A percentile compares a stretch with the other conserved stretches of the same genome.
These are phyloP conservation scores for Megalonaias nervosa DNA, from an alignment of 1,140 invertebrate species.

Conservation along the genomic window DNA sequence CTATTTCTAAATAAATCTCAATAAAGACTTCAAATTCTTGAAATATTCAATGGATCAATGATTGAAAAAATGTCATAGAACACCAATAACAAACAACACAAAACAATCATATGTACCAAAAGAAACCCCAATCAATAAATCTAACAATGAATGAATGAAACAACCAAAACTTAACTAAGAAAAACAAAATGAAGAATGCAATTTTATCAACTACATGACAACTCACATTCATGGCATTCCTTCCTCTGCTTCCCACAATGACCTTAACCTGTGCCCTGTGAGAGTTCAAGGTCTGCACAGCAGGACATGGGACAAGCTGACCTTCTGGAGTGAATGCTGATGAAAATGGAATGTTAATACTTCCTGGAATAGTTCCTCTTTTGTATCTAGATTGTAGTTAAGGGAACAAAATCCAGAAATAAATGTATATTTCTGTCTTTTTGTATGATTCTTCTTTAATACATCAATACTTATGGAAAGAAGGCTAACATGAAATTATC, in stretches of 20 bases:
- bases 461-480: too few relatives aligned
- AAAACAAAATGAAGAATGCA: not conserved
- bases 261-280: conserved; percentile 81
- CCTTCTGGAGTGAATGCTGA: conserved; percentile 79
- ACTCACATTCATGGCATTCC: conserved; percentile 66
- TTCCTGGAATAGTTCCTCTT: conserved; percentile 82
- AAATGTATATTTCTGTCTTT: too few relatives aligned
- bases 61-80: not conserved
- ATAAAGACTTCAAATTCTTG: too few relatives aligned
- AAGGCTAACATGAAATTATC: too few relatives aligned
- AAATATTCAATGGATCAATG: not conserved
- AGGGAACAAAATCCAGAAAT: conserved; percentile 19
- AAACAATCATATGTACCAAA: not conserved
- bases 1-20: too few relatives aligned
- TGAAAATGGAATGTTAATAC: conserved; percentile 88
- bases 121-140: not conserved
- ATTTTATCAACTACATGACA: not conserved
- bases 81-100: not conserved
- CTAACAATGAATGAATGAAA: not conserved
- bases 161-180: not conserved
- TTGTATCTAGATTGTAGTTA: conserved; percentile 76
- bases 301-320: conserved; percentile 76
- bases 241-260: conserved; percentile 75
- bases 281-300: conserved; percentile 76
- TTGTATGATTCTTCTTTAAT: too few relatives aligned